Base-by-base conservation (phyloP, 2,888 invertebrate species). In the Meandrusa payeni region DNA sequence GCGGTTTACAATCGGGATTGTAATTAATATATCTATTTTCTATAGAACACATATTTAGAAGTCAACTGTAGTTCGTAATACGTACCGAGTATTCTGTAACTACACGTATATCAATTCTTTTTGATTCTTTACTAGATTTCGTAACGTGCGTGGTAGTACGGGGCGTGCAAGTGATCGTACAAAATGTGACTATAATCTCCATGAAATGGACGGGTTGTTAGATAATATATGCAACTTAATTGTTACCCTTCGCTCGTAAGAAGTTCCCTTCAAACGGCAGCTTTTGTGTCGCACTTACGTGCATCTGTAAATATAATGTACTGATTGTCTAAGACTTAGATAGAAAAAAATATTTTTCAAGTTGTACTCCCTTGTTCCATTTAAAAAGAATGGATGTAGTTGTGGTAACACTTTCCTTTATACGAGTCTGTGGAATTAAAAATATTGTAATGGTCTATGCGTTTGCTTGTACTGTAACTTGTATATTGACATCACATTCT, bases 131-230 rank as follows among this genome's bases (percentile, higher is more conserved):
- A 63, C 54, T 61, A 59, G 54, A 51, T 54, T 51, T 56, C 54
- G 52, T 53, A 52, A 51, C 29, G 41, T 51, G 46, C 46, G 51
- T 55, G 52, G 48, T 55, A 54, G 52, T 37, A 26, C 51, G 54
- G 64, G 55, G 61, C 41, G 61, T 55, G 59, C 66, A 72, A 79
- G 70, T 76, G 64, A 77, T 70, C 75, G 86, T 86, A 85, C 83
- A 83, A 86, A 85, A 70, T 63, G 70, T 76, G 83, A 83, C 82
- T 83, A 83, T 83, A 86, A 78, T 67, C 61, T 68, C 61, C 57
- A 63, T 57, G 50, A 59, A 64, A 56, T 61, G 62, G 67, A 61
- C 63, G 63, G 66, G 53, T 69, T 67, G 67, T 72, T 68, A 44
- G 43, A 10, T 49, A 52, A 57, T 54, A 53, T 20, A 42, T 46